These are phyloP conservation scores for Gallirallus australis DNA, from an alignment of 2,797 vertebrate genomes.

Conservation along the genomic window DNA sequence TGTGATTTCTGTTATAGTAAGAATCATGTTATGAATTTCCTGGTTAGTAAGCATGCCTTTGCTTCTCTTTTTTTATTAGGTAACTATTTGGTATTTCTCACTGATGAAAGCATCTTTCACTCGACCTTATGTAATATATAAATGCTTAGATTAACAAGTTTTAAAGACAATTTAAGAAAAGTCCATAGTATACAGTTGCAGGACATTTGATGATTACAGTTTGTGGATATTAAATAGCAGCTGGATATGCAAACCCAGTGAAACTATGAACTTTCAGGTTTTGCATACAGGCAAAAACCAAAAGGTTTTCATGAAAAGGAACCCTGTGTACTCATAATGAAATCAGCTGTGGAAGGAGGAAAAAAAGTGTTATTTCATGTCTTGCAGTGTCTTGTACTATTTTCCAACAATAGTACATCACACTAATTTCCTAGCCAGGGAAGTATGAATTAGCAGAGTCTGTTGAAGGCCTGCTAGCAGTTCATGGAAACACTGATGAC, in stretches of 20 bases:
- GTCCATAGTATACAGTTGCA: not conserved
- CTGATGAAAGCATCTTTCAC: not conserved
- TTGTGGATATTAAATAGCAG: not conserved
- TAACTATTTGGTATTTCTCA: not conserved
- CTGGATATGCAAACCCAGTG: not conserved
- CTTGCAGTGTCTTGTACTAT: not conserved
- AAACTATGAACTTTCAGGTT: not conserved
- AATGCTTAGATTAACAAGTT: not conserved
- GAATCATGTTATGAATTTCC: not conserved
- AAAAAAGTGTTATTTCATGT: not conserved
- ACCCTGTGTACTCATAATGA: not conserved
- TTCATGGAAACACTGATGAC: not conserved
- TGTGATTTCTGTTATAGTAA: not conserved
- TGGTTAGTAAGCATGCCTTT: not conserved
- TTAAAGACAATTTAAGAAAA: not conserved
- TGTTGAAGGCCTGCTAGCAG: not conserved
- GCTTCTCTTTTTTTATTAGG: not conserved
- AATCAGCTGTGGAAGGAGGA: not conserved
- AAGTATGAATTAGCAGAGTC: not conserved
- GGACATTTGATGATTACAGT: not conserved
- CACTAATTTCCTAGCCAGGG: not conserved
- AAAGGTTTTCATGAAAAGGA: not conserved
- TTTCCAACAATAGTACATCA: not conserved
- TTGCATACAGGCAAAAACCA: slow-evolving; percentile 7
- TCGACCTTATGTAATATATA: not conserved